Evolutionary conservation across 2,797 vertebrate species (phyloP), one percentile per base, ranked within the genome.

Genomic region (Arctocebus calabarensis): DNA sequence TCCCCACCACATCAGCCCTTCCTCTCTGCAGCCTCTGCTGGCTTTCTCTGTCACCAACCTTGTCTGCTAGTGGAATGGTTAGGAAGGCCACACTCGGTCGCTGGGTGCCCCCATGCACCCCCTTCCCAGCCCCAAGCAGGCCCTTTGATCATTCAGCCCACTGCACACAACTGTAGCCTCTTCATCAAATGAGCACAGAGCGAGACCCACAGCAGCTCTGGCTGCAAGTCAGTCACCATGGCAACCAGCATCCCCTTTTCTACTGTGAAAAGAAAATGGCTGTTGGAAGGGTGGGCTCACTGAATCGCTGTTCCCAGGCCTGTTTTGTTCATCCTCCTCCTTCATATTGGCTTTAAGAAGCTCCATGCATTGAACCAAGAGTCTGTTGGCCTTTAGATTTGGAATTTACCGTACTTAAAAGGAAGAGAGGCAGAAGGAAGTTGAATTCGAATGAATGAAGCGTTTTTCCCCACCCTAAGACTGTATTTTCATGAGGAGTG

Each of bases 191-290:
- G 83, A 91, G 95, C 37, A 2, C 52, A 88, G 57, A 86, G 73
- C n/a, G 32, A 77, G 91, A 92, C 93, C 90, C n/a, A 57, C 78
- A 52, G 83, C 61, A 52, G 89, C 74, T 84, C 93, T 64, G 96
- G 74, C 96, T 86, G 89, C 32, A 25, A 79, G 82, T 23, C 43
- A 2, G 84, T 98, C 94, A 23, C 97, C 92, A 97, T 97, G 96
- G 96, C 95, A 98, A 98, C 97, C 2, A 66, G 88, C 85, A 40
- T 86, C 85, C 57, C 75, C 87, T 79, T 83, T 88, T 86, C 89
- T 45, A 9, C 88, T 52, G 62, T 84, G 96, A 84, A 95, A 87
- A 96, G 96, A 97, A 97, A 97, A 97, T 97, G 97, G 95, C 97
- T 93, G 94, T 81, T 83, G 64, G n/a, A n/a, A 83, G 84, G 91